Base-by-base conservation (phyloP, 2,797 vertebrate genomes). In the Novumbra hubbsi region DNA sequence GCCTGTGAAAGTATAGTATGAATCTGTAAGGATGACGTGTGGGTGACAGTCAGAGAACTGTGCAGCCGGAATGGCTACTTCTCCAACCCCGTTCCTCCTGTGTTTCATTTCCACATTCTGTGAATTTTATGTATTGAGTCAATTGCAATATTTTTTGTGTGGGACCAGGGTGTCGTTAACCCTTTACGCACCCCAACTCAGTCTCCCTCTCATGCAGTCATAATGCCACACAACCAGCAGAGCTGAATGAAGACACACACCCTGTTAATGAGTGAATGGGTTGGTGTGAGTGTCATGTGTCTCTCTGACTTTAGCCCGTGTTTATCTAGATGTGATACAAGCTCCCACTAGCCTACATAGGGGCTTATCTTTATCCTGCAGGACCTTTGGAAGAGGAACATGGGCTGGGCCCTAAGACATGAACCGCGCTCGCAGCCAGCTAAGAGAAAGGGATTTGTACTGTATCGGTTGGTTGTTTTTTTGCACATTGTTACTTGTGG, bases 191-290 rank as follows among this genome's bases (percentile, higher is more conserved):
- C 55, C 21, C 27, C 73, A 68, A 15, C 45, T 14, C 30, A 70
- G 50, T 28, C 50, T 82, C 57, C n/a, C 50, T 83, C 79, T 55
- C 27, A 72, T 80, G 82, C 81, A 52, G 69, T 69, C 77, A 81
- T 78, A 72, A 45, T 21, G 49, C 74, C 77, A 81, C 74, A 84
- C 86, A 86, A 76, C 74, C 78, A 75, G 32, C 72, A 76, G 82
- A 88, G 90, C 89, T 85, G 83, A 91, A 92, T 93, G 92, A 94
- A 87, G 90, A 92, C 88, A 83, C 72, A 68, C 2, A 67, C 34
- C 74, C 62, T 74, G 72, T 60, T 63, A 28, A 27, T 73, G 50
- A 28, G 32, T 60, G 66, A 28, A 27, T 73, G 50, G 38, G 32
- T 30, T 11, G 57, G 48, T 60, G 21, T 73, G 41, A 69, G 50